Evolutionary conservation across 2,113 vertebrate species (phyloP).

Genomic region (Thalassoma bifasciatum): DNA sequence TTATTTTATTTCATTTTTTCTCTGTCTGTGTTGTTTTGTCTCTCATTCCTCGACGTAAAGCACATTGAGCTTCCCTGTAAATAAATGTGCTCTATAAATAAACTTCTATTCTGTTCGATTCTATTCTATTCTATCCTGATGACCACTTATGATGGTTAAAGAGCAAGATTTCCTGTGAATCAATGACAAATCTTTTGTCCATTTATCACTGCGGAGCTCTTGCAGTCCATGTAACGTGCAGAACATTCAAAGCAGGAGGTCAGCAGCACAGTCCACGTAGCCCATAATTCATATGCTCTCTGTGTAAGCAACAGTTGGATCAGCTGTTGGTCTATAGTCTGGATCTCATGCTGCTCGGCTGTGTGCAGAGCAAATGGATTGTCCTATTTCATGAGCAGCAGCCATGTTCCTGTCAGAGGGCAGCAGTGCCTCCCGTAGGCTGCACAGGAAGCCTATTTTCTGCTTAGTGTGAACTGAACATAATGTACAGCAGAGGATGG

Average conservation of each 20-base stretch:
- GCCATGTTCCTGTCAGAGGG: constrained; percentile 31
- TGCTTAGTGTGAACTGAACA: constrained; percentile 24
- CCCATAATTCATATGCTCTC: not conserved
- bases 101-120: too few relatives aligned
- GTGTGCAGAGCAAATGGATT: constrained; percentile 16
- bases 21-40: too few relatives aligned
- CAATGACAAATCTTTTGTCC: too few relatives aligned
- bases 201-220: not conserved
- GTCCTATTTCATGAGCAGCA: constrained; percentile 25
- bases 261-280: not conserved
- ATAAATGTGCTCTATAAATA: too few relatives aligned
- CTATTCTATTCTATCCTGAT: too few relatives aligned
- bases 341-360: not conserved
- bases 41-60: too few relatives aligned
- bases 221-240: not conserved
- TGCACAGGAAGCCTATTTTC: constrained; percentile 8
- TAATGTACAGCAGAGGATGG: constrained; percentile 18
- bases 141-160: too few relatives aligned
- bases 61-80: too few relatives aligned
- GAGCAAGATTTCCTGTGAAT: too few relatives aligned
- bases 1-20: too few relatives aligned
- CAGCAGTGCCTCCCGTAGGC: constrained; percentile 58
- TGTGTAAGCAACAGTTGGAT: not conserved
- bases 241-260: not conserved
- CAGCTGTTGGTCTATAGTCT: not conserved